Evolutionary conservation across 2,113 vertebrate species (phyloP), one percentile per base, ranked within the genome.

Genomic region (Psilopogon haemacephalus): DNA sequence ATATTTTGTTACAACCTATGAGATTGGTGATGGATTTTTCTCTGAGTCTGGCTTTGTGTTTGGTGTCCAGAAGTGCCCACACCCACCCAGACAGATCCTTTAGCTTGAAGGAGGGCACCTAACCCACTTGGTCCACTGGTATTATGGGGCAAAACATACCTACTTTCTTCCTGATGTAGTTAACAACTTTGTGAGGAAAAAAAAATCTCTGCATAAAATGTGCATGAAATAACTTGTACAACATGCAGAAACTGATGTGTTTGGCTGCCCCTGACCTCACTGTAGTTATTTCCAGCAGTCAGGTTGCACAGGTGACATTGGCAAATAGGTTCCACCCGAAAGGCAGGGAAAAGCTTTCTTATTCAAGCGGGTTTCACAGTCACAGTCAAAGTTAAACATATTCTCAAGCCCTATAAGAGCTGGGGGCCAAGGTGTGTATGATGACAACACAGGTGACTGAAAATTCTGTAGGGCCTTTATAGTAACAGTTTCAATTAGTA

Each of bases 141-240:
- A 3, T 17, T 15, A 5, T 5, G 4, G 23, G 13, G 11, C 2
- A 52, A 37, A 12, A 21, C 2, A 4, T 50, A 37, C 7, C 3
- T 37, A 27, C 19, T 11, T 17, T 50, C 17, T 37, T 83, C 11
- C 24, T 71, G 44, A 38, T 38, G 28, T 5, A 28, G 37, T 76
- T 69, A 69, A 7, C 33, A 69, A 7, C 5, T 56, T 87, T 44
- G 37, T 54, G 16, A 83, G 70, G 52, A 23, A 42, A 15, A 46
- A 67, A 23, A n/a, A n/a, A n/a, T n/a, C 7, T 68, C 48, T 68
- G 32, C 7, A 33, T 68, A 33, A 33, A 83, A 30, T 15, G 65
- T 67, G 11, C 6, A 12, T 37, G 48, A 91, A 91, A 54, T 35
- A 17, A 28, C 23, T 54, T 89, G 37, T 58, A 16, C 5, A 12